These are phyloP conservation scores for Xylocopa sonorina DNA, from an alignment of 1,140 invertebrate genomes.

Conservation along the genomic window DNA sequence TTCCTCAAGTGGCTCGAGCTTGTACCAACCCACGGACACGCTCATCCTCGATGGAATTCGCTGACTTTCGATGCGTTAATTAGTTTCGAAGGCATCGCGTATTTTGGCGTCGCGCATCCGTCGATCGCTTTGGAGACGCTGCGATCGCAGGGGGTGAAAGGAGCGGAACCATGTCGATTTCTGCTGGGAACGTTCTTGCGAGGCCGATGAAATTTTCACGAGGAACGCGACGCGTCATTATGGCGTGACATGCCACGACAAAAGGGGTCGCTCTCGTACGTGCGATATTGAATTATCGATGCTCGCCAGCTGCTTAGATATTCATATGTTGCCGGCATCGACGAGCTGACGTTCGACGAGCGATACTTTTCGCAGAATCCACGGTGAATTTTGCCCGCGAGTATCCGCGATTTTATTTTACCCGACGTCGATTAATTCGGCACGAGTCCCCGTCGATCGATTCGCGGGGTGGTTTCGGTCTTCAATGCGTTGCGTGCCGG, in stretches of 20 bases:
- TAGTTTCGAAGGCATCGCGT: background rate
- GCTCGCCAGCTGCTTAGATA: slow-evolving; percentile 71
- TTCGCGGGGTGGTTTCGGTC: no score
- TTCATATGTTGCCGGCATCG: slow-evolving; percentile 72
- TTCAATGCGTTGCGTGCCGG: no score
- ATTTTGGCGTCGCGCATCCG: no score
- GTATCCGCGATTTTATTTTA: background rate
- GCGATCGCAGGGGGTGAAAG: background rate
- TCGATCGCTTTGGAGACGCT: background rate
- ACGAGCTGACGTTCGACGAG: slow-evolving; percentile 49
- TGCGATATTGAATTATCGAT: slow-evolving; percentile 79
- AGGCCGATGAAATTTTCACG: slow-evolving; percentile 74
- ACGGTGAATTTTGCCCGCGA: slow-evolving; percentile 23
- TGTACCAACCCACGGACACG: background rate
- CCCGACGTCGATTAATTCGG: no score
- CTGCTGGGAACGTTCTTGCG: slow-evolving; percentile 34
- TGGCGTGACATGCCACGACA: slow-evolving; percentile 73
- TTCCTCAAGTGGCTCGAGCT: background rate
- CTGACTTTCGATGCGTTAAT: background rate
- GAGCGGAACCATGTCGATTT: background rate
- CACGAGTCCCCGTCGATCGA: no score
- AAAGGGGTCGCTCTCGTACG: slow-evolving; percentile 58
- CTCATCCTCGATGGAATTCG: background rate
- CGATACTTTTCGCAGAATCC: background rate
- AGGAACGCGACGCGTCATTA: slow-evolving; percentile 67